Percentiles rank a stretch among this genome's conserved stretches.
Conservation (phyloP, 2,888 invertebrate genomes). For the Callyntrura sp. region DNA sequence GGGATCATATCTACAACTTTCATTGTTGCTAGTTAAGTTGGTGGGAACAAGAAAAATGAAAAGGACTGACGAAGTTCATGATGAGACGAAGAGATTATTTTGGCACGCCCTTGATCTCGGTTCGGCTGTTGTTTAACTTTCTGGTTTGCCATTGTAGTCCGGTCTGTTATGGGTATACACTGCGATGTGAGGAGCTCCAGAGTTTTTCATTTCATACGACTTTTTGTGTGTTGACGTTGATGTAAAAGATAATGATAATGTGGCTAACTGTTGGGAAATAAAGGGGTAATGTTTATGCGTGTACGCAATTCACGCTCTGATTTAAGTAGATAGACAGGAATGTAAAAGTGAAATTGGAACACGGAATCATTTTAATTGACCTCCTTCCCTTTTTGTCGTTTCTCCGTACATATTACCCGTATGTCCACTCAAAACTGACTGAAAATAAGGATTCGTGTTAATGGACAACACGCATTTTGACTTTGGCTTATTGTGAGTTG, state of each 20-base stretch:
- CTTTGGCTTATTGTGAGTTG: background rate
- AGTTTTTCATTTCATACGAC: background rate
- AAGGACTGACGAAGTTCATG: background rate
- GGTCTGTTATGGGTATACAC: background rate
- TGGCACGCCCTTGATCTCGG: conserved; percentile 71
- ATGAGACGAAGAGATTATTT: conserved; percentile 56
- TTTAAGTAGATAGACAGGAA: conserved; percentile 4
- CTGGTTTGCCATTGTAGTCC: conserved; percentile 11
- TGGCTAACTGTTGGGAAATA: background rate
- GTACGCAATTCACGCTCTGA: conserved; percentile 20
- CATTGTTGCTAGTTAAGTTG: background rate
- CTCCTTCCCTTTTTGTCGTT: conserved; percentile 40
- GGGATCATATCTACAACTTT: background rate
- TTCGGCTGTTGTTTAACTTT: conserved; percentile 21
- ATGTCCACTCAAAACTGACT: conserved; percentile 5
- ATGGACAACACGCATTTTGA: background rate
- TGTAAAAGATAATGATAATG: conserved; percentile 34
- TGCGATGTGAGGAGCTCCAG: background rate
- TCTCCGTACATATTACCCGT: background rate
- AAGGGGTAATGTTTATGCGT: background rate
- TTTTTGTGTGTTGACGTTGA: conserved; percentile 28
- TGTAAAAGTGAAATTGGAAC: conserved; percentile 61
- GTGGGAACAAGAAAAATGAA: background rate
- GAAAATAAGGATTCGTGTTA: background rate
- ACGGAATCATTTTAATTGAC: conserved; percentile 67